Evolutionary conservation across 2,888 invertebrate genomes (phyloP), one percentile per base, ranked within the genome.

Genomic region (Orchestes rusci): DNA sequence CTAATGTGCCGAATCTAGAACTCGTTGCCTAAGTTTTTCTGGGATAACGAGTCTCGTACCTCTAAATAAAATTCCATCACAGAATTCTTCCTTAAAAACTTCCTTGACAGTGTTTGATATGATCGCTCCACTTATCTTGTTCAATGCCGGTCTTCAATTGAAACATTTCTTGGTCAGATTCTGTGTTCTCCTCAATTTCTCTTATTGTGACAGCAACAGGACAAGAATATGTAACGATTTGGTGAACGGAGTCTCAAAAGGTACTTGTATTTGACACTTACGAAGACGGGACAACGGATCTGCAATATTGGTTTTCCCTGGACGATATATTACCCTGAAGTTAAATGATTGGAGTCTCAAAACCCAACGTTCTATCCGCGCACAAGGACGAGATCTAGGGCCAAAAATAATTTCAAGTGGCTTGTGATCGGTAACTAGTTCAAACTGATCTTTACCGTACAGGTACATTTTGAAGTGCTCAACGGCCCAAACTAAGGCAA

Each of bases 401-500:
- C 49, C 50, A 45, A 60, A 59, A 38, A 59, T 58, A 16, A 49
- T 53, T 37, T 61, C 56, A 23, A 71, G 51, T 3, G 70, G 66
- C 41, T 59, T 56, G 39, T 59, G 57, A 17, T 43, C 43, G 8
- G 57, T 58, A 7, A 58, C 34, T 16, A 58, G 36, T 31, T 58
- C 53, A 37, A 58, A 57, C 23, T 50, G 17, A 3, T 49, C 36
- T 38, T 42, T 45, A 8, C 55, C 53, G 33, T 45, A 50, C 30
- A 58, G 35, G 39, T 39, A 39, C 4, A 39, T 39, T 3, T 18
- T 8, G n/a, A 39, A 39, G 30, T 30, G 17, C 18, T 39, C 65
- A 63, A 43, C 61, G 44, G 63, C 66, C 56, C 60, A 70, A 8
- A 68, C 57, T 15, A 69, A 49, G 3, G 62, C 61, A 12, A 68